phyloP scores from a whole-genome alignment of 64 coral and sea anemone genomes.

The Actinia equina region DNA sequence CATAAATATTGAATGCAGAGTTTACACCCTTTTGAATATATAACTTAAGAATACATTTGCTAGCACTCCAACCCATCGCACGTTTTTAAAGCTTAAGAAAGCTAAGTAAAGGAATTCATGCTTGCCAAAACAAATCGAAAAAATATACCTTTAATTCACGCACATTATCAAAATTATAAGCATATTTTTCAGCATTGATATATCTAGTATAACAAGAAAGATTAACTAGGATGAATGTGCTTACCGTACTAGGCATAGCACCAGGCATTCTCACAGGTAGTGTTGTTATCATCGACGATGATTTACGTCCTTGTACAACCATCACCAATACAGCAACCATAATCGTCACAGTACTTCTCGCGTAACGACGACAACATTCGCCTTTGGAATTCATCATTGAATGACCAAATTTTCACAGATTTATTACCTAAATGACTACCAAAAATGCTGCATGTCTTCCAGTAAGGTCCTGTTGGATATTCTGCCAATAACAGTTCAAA shows the following conservation, averaged over 20 bases:
- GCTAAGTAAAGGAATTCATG: too few relatives aligned
- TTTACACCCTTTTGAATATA: too few relatives aligned
- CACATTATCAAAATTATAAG: too few relatives aligned
- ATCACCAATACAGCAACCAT: neutral
- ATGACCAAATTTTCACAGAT: neutral
- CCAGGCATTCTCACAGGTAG: neutral
- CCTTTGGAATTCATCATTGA: neutral
- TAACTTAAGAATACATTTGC: too few relatives aligned
- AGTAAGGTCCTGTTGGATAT: neutral
- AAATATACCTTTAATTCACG: too few relatives aligned
- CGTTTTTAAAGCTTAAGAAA: too few relatives aligned
- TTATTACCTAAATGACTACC: neutral
- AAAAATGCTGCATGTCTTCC: neutral
- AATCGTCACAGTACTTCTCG: neutral
- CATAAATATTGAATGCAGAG: too few relatives aligned
- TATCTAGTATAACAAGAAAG: neutral
- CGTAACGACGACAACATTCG: neutral
- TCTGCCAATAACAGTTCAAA: neutral
- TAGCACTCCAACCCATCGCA: too few relatives aligned
- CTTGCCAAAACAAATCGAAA: too few relatives aligned
- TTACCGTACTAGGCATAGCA: neutral
- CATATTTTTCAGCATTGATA: too few relatives aligned
- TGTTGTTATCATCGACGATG: neutral
- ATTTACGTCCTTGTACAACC: neutral
- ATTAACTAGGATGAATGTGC: neutral